Conservation (phyloP, 2,797 vertebrate species). For the Philypnodon macrostomus region DNA sequence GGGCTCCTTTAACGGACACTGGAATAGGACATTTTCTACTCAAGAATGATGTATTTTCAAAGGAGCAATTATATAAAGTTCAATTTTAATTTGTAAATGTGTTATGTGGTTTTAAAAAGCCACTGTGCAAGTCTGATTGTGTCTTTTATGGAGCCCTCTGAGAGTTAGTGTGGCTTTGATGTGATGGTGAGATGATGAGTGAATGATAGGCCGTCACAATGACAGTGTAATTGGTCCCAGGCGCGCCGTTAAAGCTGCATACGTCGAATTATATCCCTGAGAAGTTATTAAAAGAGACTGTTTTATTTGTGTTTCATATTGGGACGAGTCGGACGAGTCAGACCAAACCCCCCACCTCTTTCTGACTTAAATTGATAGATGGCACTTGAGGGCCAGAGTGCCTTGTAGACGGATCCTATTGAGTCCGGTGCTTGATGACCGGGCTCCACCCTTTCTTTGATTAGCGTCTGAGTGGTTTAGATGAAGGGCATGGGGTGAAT, state of each 20-base stretch:
- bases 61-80: conserved; percentile 2
- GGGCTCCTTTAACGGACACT: too few species aligned
- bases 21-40: too few species aligned
- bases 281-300: conserved; percentile 46
- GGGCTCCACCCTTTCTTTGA: conserved; percentile 58
- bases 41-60: neutral
- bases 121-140: conserved; percentile 20
- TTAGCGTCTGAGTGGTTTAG: conserved; percentile 50
- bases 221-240: conserved; percentile 56
- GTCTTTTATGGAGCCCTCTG: conserved; percentile 30
- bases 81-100: conserved; percentile 18
- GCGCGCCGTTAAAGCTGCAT: conserved; percentile 42
- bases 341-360: conserved; percentile 18
- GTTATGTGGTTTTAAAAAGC: conserved; percentile 24
- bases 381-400: conserved; percentile 7
- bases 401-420: conserved; percentile 11
- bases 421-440: conserved; percentile 6
- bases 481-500: conserved; percentile 66
- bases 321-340: conserved; percentile 39
- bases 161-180: conserved; percentile 38
- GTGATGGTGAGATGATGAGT: conserved; percentile 39
- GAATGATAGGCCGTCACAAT: conserved; percentile 54
- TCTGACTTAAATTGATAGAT: conserved; percentile 45
- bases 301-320: conserved; percentile 50
- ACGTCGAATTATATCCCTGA: conserved; percentile 34